These are phyloP conservation scores for Liasis olivaceus DNA, from an alignment of 2,797 vertebrate genomes.

Conservation along the genomic window DNA sequence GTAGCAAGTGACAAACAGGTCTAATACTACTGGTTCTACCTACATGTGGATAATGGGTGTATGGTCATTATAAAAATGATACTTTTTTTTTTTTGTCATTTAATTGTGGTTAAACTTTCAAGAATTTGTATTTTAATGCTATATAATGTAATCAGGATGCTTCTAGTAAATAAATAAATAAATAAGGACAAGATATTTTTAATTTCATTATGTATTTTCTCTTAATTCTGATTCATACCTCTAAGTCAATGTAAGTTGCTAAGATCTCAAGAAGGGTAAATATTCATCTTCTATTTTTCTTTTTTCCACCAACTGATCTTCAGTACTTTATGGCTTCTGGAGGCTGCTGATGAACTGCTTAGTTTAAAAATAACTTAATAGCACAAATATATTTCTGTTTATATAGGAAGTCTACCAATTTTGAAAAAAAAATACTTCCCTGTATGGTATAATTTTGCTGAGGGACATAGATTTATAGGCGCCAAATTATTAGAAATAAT, in stretches of 20 bases:
- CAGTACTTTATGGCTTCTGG: neutral
- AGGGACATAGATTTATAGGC: neutral
- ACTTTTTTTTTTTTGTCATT: neutral
- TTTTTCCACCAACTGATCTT: neutral
- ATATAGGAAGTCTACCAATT: neutral
- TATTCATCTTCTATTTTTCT: neutral
- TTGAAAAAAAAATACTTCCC: neutral
- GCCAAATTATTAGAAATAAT: neutral
- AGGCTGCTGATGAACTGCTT: neutral
- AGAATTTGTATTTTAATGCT: neutral
- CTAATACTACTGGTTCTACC: neutral
- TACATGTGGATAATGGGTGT: neutral
- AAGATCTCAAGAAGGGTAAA: neutral
- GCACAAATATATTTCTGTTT: neutral
- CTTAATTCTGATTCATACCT: too few relatives aligned
- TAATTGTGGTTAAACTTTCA: neutral
- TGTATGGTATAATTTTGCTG: neutral
- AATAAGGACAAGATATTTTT: neutral
- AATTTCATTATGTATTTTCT: too few relatives aligned
- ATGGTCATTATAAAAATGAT: neutral
- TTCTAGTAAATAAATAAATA: neutral
- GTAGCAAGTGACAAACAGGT: neutral
- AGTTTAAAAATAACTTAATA: neutral
- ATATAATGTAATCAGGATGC: neutral
- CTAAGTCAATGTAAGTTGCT: neutral